Base-by-base conservation (phyloP, 2,797 vertebrate species). In the Lepilemur ruficaudatus region DNA sequence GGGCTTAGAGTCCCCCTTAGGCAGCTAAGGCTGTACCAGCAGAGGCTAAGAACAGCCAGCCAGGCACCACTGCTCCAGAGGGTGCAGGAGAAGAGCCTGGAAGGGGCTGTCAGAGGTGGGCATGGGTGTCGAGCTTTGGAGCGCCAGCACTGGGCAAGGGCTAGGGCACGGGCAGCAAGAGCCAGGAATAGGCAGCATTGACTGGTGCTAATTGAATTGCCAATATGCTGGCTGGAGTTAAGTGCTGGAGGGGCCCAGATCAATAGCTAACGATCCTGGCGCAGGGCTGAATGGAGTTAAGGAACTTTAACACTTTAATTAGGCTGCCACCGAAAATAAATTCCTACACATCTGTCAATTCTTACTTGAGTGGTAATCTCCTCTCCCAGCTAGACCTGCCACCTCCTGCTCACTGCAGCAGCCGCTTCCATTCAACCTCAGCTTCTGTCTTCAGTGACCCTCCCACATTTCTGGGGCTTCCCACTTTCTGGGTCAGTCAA, bases 301-400 rank as follows among this genome's bases (percentile, higher is more conserved):
- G 97, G 98, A 98, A 98, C 98, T 98, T 98, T 98, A 98, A 98
- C 98, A 98, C 98, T 98, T 98, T 98, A 98, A 98, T 98, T 98
- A 98, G 98, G 97, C 98, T 92, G 96, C 98, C 96, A 98, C 98
- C 91, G 95, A 98, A 98, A 98, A 98, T 98, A 98, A 98, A 98
- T 98, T 98, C 97, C 97, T 98, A 98, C 96, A 97, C 97, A 97
- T 98, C 97, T 98, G 98, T 98, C 98, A 98, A 96, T 98, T 98
- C 98, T 98, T 97, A 85, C 97, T 98, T 97, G 97, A 98, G 98
- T 94, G 95, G 98, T 98, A 94, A 97, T 97, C 96, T 98, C 97
- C 93, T 97, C 92, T 95, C 95, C 63, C 87, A 72, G 92, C 92
- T 43, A 86, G 83, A 72, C 75, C 88, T 61, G 61, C 96, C 0